Evolutionary conservation across 2,113 vertebrate genomes (phyloP).

Genomic region (Catharus bicknelli): DNA sequence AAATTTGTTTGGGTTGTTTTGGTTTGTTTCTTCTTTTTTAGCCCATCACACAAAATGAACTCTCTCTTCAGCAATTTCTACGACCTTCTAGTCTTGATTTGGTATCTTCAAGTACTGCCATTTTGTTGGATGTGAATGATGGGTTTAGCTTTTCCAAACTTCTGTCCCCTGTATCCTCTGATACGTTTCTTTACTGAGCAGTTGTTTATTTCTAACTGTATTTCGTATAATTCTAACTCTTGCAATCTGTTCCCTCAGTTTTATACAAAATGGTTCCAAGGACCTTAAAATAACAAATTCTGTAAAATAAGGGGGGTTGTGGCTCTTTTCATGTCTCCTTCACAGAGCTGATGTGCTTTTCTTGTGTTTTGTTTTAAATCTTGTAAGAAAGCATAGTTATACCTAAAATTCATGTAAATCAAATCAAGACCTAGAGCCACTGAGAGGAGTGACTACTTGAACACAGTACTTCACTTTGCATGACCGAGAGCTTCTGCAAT

Average conservation of each 20-base stretch:
- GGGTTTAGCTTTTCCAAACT: not conserved
- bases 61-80: not conserved
- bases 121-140: not conserved
- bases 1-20: not conserved
- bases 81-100: not conserved
- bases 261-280: not conserved
- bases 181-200: not conserved
- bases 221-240: not conserved
- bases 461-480: not conserved
- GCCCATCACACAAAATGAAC: not conserved
- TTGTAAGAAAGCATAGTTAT: not conserved
- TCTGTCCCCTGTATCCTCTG: not conserved
- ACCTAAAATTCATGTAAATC: not conserved
- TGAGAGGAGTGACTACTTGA: not conserved
- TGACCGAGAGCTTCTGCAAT: not conserved
- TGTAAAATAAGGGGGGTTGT: accelerated
- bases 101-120: not conserved
- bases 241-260: not conserved
- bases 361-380: not conserved
- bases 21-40: not conserved
- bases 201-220: not conserved
- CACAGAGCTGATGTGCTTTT: not conserved
- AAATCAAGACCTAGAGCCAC: not conserved
- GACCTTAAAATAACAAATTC: not conserved
- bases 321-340: not conserved